These are phyloP conservation scores for Polydrusus cervinus DNA, from an alignment of 2,888 invertebrate species.

Conservation along the genomic window DNA sequence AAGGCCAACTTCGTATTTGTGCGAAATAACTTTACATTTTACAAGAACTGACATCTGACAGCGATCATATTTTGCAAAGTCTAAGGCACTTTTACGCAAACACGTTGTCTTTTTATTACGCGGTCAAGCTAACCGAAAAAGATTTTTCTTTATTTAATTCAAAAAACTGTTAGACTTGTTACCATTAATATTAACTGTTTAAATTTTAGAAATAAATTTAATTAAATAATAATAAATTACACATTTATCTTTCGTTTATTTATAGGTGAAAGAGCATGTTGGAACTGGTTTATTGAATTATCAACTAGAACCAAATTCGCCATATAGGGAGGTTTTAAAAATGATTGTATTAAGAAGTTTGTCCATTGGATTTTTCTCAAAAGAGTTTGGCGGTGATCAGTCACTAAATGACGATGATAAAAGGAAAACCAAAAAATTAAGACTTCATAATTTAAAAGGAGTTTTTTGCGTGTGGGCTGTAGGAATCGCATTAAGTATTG, in stretches of 20 bases:
- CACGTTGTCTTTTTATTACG: too few relatives aligned
- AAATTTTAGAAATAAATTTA: too few relatives aligned
- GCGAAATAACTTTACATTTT: too few relatives aligned
- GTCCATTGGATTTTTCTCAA: constrained; percentile 7
- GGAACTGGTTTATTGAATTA: neutral
- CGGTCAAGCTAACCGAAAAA: too few relatives aligned
- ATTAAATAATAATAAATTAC: too few relatives aligned
- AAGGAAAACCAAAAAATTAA: neutral
- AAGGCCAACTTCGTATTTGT: too few relatives aligned
- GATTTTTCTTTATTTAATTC: too few relatives aligned
- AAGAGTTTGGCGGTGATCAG: neutral
- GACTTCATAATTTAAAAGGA: neutral
- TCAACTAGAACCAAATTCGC: neutral
- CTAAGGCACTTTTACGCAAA: too few relatives aligned
- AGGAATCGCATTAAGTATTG: neutral
- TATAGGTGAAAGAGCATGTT: constrained; percentile 10
- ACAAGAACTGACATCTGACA: too few relatives aligned
- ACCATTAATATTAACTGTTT: too few relatives aligned
- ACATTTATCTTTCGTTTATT: neutral
- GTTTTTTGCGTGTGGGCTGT: neutral
- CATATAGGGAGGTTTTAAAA: constrained; percentile 11
- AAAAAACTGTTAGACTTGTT: too few relatives aligned
- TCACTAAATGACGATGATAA: neutral
- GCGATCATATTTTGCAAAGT: too few relatives aligned
- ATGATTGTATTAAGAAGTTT: neutral